A percentile compares a stretch with the other conserved stretches of the same genome.
phyloP scores from a whole-genome alignment of 2,113 vertebrate species.

The Pollimyrus isidori region DNA sequence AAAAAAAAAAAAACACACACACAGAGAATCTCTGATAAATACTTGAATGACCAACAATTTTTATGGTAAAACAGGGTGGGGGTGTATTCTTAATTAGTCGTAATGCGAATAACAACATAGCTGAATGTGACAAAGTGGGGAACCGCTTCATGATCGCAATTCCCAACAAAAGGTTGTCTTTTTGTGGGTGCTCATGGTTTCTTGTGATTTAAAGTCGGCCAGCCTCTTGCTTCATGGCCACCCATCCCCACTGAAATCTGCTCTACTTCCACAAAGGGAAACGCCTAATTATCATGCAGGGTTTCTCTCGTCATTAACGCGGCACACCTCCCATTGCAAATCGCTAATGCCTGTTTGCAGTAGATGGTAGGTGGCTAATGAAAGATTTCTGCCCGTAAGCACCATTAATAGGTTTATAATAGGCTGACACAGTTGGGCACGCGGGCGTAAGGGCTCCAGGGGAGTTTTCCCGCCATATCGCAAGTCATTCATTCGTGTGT shows the following conservation, averaged over 20 bases:
- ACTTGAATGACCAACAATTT: not conserved
- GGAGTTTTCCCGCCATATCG: not conserved
- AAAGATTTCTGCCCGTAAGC: constrained; percentile 26
- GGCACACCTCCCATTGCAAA: not conserved
- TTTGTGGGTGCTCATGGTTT: not conserved
- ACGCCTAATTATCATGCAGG: constrained; percentile 21
- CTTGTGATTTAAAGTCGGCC: not conserved
- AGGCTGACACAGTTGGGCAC: constrained; percentile 28
- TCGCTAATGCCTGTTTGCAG: constrained; percentile 32
- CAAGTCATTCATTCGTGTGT: not conserved
- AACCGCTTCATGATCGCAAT: not conserved
- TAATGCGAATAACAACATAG: not conserved
- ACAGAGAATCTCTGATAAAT: not conserved
- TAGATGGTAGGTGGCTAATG: constrained; percentile 34
- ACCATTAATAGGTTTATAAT: constrained; percentile 35
- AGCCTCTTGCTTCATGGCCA: not conserved
- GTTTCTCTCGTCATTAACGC: constrained; percentile 14
- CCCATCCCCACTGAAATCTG: not conserved
- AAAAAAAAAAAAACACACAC: not conserved
- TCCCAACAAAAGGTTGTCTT: not conserved
- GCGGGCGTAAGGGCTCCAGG: constrained; percentile 1
- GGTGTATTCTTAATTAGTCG: not conserved
- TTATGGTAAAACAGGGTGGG: not conserved
- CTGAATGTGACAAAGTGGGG: not conserved
- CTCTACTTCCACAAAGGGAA: not conserved